Conservation (phyloP, 2,888 invertebrate genomes). For the Amblyjoppa proteus region DNA sequence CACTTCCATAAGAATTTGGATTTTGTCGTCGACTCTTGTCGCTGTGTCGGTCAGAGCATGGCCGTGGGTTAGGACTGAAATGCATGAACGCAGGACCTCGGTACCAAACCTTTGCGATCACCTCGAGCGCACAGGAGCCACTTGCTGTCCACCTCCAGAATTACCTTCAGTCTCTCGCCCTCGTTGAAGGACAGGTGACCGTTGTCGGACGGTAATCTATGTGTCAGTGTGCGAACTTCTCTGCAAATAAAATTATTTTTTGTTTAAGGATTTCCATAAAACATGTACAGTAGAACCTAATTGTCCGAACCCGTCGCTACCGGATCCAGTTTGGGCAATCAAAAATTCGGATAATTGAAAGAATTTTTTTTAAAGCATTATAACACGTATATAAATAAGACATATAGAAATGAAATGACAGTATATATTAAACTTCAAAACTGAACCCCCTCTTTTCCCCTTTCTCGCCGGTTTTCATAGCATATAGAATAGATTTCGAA, state of each 20-base stretch:
- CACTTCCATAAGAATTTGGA: constrained; percentile 52
- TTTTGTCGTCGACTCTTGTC: constrained; percentile 37
- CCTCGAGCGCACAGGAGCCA: constrained; percentile 92
- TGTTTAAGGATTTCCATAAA: no score
- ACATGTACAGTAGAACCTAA: not conserved
- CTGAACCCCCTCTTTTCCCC: not conserved
- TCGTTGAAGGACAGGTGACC: constrained; percentile 92
- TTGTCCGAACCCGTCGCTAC: no score
- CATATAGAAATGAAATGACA: no score
- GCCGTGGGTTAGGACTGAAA: constrained; percentile 81
- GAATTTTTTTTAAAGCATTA: not conserved
- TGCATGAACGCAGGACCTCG: constrained; percentile 88
- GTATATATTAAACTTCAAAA: no score
- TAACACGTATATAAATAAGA: no score
- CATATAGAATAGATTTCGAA: no score
- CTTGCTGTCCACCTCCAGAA: constrained; percentile 91
- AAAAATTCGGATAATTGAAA: no score
- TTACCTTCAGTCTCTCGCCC: constrained; percentile 90
- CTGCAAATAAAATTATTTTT: constrained; percentile 82
- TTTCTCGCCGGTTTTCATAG: not conserved
- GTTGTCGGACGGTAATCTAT: constrained; percentile 91
- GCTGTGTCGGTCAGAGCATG: constrained; percentile 52
- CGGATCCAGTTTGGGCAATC: no score
- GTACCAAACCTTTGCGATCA: constrained; percentile 92
- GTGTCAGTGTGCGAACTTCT: constrained; percentile 91